Evolutionary conservation across 2,797 vertebrate genomes (phyloP).

Genomic region (Melanotaenia parkinsoni): DNA sequence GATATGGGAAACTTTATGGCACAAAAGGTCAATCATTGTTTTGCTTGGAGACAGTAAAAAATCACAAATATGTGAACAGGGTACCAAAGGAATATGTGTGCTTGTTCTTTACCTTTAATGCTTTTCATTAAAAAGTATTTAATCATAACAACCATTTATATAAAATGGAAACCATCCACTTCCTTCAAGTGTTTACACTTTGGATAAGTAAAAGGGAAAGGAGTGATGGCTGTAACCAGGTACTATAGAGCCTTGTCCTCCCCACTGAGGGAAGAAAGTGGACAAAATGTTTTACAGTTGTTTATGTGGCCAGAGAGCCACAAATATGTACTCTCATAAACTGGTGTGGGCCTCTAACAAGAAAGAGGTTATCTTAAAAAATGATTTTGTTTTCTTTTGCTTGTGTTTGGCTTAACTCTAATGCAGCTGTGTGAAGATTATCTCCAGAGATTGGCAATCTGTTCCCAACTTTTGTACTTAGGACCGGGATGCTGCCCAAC

Average conservation of each 20-base stretch:
- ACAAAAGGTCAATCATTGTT: constrained; percentile 56
- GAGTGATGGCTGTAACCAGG: constrained; percentile 54
- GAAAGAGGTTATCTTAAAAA: constrained; percentile 68
- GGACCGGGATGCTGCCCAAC: constrained; percentile 52
- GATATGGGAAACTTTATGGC: constrained; percentile 59
- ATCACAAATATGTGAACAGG: constrained; percentile 71
- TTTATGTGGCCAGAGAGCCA: constrained; percentile 75
- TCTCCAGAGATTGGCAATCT: constrained; percentile 59
- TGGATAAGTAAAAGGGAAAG: constrained; percentile 43
- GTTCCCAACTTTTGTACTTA: constrained; percentile 61
- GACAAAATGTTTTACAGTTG: constrained; percentile 79
- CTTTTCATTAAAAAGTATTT: constrained; percentile 42
- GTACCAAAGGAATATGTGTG: constrained; percentile 46
- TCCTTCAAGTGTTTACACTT: constrained; percentile 52
- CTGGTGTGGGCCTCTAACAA: constrained; percentile 70
- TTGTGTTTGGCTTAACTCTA: constrained; percentile 63
- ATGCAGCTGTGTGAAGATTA: constrained; percentile 68
- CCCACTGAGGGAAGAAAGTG: constrained; percentile 67
- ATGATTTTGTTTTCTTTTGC: constrained; percentile 72
- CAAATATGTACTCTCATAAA: constrained; percentile 80
- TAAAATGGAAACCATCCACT: constrained; percentile 38
- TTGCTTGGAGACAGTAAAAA: constrained; percentile 43
- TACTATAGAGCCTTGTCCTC: constrained; percentile 60
- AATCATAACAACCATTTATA: constrained; percentile 36
- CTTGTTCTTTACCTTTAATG: constrained; percentile 43